Evolutionary conservation across 2,113 vertebrate species (phyloP).

Genomic region (Xerus inauris): DNA sequence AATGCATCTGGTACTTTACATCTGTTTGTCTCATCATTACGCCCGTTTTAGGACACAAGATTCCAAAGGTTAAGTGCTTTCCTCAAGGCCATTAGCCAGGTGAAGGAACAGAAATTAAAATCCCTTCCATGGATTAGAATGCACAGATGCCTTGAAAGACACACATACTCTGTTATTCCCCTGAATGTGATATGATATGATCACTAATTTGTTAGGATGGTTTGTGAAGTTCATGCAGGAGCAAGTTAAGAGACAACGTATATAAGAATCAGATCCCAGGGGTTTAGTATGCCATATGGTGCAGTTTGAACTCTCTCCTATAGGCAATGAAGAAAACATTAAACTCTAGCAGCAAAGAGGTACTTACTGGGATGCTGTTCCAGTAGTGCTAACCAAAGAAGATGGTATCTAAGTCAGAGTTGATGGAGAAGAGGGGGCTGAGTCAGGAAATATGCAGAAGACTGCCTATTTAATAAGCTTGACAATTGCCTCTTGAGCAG

Average conservation of each 20-base stretch:
- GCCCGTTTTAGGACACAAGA: not conserved
- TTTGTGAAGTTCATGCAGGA: not conserved
- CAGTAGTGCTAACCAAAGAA: not conserved
- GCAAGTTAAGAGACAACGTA: not conserved
- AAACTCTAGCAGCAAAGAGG: not conserved
- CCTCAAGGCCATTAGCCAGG: not conserved
- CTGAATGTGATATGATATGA: not conserved
- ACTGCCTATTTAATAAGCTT: not conserved
- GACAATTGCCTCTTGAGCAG: not conserved
- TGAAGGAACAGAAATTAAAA: slow-evolving; percentile 19
- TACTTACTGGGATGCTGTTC: not conserved
- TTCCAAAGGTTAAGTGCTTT: not conserved
- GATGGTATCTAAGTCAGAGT: not conserved
- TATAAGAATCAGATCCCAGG: not conserved
- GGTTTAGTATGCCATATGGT: not conserved
- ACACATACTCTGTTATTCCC: not conserved
- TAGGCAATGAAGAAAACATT: not conserved
- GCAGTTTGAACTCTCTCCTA: not conserved
- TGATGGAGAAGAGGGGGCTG: not conserved
- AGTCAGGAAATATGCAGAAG: not conserved
- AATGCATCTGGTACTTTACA: not conserved
- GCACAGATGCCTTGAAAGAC: not conserved
- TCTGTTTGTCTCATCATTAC: not conserved
- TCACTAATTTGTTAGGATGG: not conserved
- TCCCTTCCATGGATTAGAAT: not conserved